These are phyloP conservation scores for Blera fallax DNA, from an alignment of 2,888 invertebrate species.

Conservation along the genomic window DNA sequence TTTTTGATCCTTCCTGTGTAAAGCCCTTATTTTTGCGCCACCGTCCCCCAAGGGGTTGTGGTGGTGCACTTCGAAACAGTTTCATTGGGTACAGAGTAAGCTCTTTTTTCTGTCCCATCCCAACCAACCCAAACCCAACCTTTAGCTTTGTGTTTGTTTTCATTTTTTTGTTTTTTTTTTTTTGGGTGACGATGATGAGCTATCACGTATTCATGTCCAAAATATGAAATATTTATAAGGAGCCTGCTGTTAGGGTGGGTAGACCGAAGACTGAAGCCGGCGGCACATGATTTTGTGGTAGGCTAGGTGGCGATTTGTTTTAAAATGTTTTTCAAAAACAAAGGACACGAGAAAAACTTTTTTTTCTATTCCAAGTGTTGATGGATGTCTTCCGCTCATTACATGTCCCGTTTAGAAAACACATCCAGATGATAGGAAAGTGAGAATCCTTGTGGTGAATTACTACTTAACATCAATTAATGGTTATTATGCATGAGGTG, in stretches of 20 bases:
- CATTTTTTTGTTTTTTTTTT: background rate
- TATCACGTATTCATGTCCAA: slow-evolving; percentile 27
- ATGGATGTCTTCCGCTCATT: slow-evolving; percentile 61
- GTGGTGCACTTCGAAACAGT: background rate
- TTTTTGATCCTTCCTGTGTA: background rate
- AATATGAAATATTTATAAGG: slow-evolving; percentile 8
- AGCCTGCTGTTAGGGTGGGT: background rate
- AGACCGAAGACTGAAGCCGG: background rate
- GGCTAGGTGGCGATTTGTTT: background rate
- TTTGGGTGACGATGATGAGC: background rate
- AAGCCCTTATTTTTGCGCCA: background rate
- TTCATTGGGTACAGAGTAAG: background rate
- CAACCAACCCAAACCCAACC: background rate
- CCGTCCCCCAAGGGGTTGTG: background rate
- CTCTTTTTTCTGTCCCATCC: background rate
- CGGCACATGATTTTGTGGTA: background rate
- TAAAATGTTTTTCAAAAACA: slow-evolving; percentile 7
- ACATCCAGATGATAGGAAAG: slow-evolving; percentile 55
- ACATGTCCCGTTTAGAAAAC: slow-evolving; percentile 47
- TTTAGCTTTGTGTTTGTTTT: too few species aligned
- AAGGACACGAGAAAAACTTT: slow-evolving; percentile 10
- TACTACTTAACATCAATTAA: slow-evolving; percentile 69
- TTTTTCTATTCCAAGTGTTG: slow-evolving; percentile 25
- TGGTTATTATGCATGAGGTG: slow-evolving; percentile 55
- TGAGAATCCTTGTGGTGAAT: slow-evolving; percentile 61